Conservation (phyloP, 2,888 invertebrate species). For the Myathropa florea region DNA sequence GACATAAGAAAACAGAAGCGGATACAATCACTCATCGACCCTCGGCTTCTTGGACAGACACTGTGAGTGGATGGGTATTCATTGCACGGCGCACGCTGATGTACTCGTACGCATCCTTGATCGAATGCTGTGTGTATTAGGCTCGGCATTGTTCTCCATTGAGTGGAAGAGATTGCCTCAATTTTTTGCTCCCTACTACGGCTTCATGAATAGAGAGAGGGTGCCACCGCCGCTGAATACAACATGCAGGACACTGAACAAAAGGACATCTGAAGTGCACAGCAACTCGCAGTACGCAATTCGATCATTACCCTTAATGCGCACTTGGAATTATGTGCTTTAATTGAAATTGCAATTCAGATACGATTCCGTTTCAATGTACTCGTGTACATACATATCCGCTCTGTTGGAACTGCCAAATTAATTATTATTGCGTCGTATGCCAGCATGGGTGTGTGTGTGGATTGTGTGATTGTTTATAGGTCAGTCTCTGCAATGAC, state of each 20-base stretch:
- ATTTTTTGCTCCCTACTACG: not conserved
- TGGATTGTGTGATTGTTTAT: slow-evolving; percentile 1
- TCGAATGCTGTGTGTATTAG: slow-evolving; percentile 9
- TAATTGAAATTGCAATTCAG: slow-evolving; percentile 58
- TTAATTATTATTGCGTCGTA: slow-evolving; percentile 41
- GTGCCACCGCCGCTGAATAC: not conserved
- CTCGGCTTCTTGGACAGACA: not conserved
- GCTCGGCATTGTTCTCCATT: slow-evolving; percentile 30
- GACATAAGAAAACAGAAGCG: slow-evolving; percentile 42
- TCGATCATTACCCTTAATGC: slow-evolving; percentile 65
- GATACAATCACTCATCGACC: not conserved
- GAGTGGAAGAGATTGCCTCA: slow-evolving; percentile 30
- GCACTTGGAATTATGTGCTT: slow-evolving; percentile 59
- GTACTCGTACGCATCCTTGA: slow-evolving; percentile 15
- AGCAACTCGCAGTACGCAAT: slow-evolving; percentile 41
- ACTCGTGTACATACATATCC: not conserved
- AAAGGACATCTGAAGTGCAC: slow-evolving; percentile 42
- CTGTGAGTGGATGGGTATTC: not conserved
- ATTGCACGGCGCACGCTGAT: slow-evolving; percentile 32
- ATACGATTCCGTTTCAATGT: slow-evolving; percentile 5
- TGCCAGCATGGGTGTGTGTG: not conserved
- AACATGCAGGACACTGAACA: slow-evolving; percentile 3
- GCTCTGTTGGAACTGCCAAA: slow-evolving; percentile 41
- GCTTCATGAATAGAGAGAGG: not conserved
- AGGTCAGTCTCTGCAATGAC: slow-evolving; percentile 22